Conservation (phyloP, 2,797 vertebrate genomes). For the Morus bassanus region DNA sequence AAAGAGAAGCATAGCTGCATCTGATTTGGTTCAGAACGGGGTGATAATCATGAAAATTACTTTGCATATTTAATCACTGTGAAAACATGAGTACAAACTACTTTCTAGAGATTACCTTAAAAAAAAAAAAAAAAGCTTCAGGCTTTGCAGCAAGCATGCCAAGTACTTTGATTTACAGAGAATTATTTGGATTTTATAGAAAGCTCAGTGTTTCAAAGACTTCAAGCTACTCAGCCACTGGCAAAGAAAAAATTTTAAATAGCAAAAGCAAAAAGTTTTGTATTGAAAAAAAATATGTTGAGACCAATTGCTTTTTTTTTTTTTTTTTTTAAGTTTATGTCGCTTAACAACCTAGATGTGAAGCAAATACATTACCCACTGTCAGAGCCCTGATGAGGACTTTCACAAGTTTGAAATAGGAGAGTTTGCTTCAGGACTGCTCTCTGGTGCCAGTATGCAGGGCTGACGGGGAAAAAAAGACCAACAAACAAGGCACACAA, state of each 20-base stretch:
- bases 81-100: slow-evolving; percentile 80
- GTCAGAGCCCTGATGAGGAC: background rate
- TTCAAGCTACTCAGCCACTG: slow-evolving; percentile 63
- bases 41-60: slow-evolving; percentile 87
- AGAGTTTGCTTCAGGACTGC: background rate
- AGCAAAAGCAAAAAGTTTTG: slow-evolving; percentile 37
- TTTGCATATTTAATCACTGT: slow-evolving; percentile 92
- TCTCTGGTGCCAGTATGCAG: background rate
- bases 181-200: slow-evolving; percentile 77
- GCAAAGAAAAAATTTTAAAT: slow-evolving; percentile 51
- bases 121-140: slow-evolving; percentile 69
- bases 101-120: slow-evolving; percentile 83
- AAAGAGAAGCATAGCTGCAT: slow-evolving; percentile 80
- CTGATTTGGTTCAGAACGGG: slow-evolving; percentile 84
- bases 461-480: background rate
- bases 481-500: background rate
- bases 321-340: background rate
- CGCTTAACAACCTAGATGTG: background rate
- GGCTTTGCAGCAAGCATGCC: slow-evolving; percentile 76
- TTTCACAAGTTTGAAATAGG: background rate
- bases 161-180: slow-evolving; percentile 78
- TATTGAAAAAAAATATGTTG: background rate
- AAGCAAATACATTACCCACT: background rate
- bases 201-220: slow-evolving; percentile 74
- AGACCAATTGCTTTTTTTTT: background rate